phyloP scores from a whole-genome alignment of 2,888 invertebrate genomes.

The Agrotis clavis region DNA sequence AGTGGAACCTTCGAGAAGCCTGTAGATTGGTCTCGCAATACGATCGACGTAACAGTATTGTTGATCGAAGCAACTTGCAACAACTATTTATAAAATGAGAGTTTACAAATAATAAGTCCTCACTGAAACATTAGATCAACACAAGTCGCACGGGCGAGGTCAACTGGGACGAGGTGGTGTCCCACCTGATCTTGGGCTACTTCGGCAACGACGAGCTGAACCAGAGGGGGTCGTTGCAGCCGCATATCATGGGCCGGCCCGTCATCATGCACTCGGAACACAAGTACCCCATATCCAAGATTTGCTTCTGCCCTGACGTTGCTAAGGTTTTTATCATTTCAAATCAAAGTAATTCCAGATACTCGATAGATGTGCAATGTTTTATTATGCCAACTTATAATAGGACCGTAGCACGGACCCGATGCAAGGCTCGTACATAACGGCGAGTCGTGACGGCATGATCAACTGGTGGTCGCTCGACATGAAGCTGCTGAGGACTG shows the following conservation, averaged over 20 bases:
- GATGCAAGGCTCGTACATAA: constrained; percentile 93
- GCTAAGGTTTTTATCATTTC: constrained; percentile 77
- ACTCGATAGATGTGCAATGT: background rate
- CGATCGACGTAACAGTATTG: no score
- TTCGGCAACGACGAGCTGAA: constrained; percentile 92
- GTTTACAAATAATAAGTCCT: background rate
- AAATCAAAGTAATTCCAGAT: background rate
- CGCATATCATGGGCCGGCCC: constrained; percentile 92
- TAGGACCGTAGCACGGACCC: constrained; percentile 91
- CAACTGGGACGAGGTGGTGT: constrained; percentile 95
- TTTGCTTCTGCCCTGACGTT: constrained; percentile 92
- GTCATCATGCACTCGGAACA: constrained; percentile 92
- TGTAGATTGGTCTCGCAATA: no score
- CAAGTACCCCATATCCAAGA: constrained; percentile 92
- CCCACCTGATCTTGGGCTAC: constrained; percentile 94
- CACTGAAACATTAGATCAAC: constrained; percentile 44
- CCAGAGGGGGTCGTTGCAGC: constrained; percentile 92
- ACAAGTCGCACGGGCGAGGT: constrained; percentile 90
- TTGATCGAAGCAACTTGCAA: no score
- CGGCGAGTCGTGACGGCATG: constrained; percentile 94
- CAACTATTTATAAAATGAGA: background rate
- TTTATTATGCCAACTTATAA: background rate
- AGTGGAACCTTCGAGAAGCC: no score
- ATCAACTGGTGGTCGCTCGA: constrained; percentile 95
- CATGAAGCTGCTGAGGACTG: constrained; percentile 92